Base-by-base conservation (phyloP, 2,888 invertebrate species). In the Nudaria mundana region DNA sequence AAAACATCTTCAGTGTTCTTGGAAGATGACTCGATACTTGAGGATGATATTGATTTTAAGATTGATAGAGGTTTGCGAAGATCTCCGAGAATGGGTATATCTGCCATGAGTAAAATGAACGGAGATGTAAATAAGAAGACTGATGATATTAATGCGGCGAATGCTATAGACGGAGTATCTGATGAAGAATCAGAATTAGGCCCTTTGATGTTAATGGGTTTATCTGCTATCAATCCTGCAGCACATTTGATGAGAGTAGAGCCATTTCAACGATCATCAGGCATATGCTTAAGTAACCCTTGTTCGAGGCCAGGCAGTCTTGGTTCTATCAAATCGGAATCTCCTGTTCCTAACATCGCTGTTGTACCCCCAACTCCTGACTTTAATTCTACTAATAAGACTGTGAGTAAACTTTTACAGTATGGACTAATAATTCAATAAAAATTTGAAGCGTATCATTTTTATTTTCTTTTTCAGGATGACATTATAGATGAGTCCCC, bases 321-420 rank as follows among this genome's bases (percentile, higher is more conserved):
- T 40, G 71, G 76, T 40, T 81, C 85, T 22, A 56, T 70, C 14
- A 80, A 81, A 40, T 83, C 81, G 11, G 85, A 85, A 54, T 84
- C 86, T 44, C 81, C 83, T 43, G 84, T 94, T 52, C 94, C 94
- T 41, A 93, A 92, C 63, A 94, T 94, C 63, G 91, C 94, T 30
- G 92, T 94, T 44, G 90, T 94, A 41, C 94, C 94, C 42, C 93
- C 94, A 14, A 94, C 94, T 1, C 94, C 94, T 2, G 94, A 94
- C 59, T 82, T 76, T 54, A 86, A 80, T 59, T 67, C 74, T 52
- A 65, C 66, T 56, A 78, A 81, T 76, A 82, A 84, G 76, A 86
- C 84, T 81, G 82, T 86, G 64, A 85, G 89, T 76, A 43, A 7
- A 14, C 7, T 48, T 32, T 33, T 14, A 2, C 8, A 26, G 12